phyloP scores from a whole-genome alignment of 2,797 vertebrate species.

The Babyrousa celebensis region DNA sequence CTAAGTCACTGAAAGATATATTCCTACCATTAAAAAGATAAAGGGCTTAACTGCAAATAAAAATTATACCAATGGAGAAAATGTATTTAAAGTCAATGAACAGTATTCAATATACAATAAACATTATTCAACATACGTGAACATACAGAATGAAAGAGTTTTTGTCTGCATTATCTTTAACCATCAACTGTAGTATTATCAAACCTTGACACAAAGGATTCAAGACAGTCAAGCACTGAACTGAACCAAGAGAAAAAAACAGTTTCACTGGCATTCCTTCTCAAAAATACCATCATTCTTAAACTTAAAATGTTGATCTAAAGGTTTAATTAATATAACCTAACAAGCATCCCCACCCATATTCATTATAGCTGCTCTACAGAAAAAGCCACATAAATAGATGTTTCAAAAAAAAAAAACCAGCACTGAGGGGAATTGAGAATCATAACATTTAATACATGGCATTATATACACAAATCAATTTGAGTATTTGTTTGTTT shows the following conservation, averaged over 20 bases:
- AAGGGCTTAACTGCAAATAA: slow-evolving; percentile 55
- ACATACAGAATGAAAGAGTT: slow-evolving; percentile 18
- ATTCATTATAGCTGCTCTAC: slow-evolving; percentile 22
- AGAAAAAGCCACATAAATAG: slow-evolving; percentile 17
- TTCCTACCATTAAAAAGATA: slow-evolving; percentile 34
- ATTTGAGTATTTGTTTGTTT: slow-evolving; percentile 80
- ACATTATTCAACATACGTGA: slow-evolving; percentile 6
- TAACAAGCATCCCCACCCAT: neutral
- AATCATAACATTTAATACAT: slow-evolving; percentile 52
- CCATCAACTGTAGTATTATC: slow-evolving; percentile 33
- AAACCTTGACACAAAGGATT: slow-evolving; percentile 44
- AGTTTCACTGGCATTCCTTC: slow-evolving; percentile 20
- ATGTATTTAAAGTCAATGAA: slow-evolving; percentile 55
- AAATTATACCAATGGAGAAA: slow-evolving; percentile 52
- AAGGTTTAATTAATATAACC: slow-evolving; percentile 62
- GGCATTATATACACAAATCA: slow-evolving; percentile 74
- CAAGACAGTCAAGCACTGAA: slow-evolving; percentile 41
- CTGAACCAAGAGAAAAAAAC: neutral
- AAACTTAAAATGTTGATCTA: slow-evolving; percentile 62
- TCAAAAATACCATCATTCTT: slow-evolving; percentile 47
- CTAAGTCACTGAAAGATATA: slow-evolving; percentile 62
- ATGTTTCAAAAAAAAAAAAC: slow-evolving; percentile 29
- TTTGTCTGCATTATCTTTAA: slow-evolving; percentile 10
- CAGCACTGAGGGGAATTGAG: neutral
- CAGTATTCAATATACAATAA: slow-evolving; percentile 61